These are phyloP conservation scores for Propithecus perrieri DNA, from an alignment of 2,797 vertebrate genomes.

Conservation along the genomic window DNA sequence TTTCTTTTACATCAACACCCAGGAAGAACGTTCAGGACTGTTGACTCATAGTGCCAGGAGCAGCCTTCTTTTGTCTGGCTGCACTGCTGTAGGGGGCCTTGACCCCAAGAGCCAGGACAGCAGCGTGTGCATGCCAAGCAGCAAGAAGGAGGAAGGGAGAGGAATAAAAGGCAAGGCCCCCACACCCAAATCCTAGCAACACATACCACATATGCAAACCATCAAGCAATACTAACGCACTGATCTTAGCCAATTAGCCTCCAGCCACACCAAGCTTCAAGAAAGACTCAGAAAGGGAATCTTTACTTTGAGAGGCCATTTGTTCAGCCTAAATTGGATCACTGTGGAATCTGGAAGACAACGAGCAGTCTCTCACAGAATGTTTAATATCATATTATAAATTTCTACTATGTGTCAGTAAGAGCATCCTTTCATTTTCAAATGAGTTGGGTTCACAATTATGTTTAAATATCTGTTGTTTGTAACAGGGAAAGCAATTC, in stretches of 20 bases:
- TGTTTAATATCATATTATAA: neutral
- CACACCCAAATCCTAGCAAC: neutral
- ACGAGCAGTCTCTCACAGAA: neutral
- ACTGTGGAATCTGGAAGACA: neutral
- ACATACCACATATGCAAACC: neutral
- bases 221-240: neutral
- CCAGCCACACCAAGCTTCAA: neutral
- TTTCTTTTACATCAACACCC: conserved; percentile 1
- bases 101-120: neutral
- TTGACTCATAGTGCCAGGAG: neutral
- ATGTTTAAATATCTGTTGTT: neutral
- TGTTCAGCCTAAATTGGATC: neutral
- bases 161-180: neutral
- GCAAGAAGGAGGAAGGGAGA: neutral
- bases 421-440: conserved; percentile 12
- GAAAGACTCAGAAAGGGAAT: neutral
- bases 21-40: neutral
- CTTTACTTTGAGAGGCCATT: neutral
- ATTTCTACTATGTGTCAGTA: neutral
- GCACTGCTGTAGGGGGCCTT: neutral
- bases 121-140: neutral
- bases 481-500: neutral
- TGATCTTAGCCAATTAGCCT: neutral
- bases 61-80: neutral
- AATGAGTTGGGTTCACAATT: neutral